A percentile compares a stretch with the other conserved stretches of the same genome.
Evolutionary conservation across 2,113 vertebrate species (phyloP).

Genomic region (Alethe castanea): DNA sequence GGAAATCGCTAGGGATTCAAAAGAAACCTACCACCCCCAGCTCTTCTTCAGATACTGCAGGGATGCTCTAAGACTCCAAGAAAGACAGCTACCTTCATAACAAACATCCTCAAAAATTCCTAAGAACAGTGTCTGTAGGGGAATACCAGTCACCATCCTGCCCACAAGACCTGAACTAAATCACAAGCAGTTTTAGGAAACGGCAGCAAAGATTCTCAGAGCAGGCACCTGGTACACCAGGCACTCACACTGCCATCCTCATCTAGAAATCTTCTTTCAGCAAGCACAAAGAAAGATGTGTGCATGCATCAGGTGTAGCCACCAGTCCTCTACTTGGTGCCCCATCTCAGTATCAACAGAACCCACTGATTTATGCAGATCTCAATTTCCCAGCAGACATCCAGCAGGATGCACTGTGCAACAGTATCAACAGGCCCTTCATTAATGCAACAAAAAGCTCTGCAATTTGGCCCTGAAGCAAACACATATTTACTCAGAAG

Average conservation of each 20-base stretch:
- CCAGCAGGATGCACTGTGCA: background rate
- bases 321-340: background rate
- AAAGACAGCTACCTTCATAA: background rate
- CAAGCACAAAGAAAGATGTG: background rate
- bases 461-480: background rate
- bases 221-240: background rate
- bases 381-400: background rate
- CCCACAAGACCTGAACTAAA: background rate
- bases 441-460: background rate
- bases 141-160: background rate
- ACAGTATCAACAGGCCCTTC: background rate
- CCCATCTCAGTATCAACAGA: background rate
- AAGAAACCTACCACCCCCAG: background rate
- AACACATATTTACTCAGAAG: background rate
- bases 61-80: background rate
- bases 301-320: background rate
- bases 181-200: background rate
- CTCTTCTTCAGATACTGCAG: background rate
- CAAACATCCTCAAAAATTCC: background rate
- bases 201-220: background rate
- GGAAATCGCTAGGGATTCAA: background rate
- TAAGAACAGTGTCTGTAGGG: background rate
- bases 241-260: background rate
- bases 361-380: background rate
- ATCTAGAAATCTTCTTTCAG: background rate